These are phyloP conservation scores for Ctenosaura bakeri DNA, from an alignment of 2,797 vertebrate genomes.

Conservation along the genomic window DNA sequence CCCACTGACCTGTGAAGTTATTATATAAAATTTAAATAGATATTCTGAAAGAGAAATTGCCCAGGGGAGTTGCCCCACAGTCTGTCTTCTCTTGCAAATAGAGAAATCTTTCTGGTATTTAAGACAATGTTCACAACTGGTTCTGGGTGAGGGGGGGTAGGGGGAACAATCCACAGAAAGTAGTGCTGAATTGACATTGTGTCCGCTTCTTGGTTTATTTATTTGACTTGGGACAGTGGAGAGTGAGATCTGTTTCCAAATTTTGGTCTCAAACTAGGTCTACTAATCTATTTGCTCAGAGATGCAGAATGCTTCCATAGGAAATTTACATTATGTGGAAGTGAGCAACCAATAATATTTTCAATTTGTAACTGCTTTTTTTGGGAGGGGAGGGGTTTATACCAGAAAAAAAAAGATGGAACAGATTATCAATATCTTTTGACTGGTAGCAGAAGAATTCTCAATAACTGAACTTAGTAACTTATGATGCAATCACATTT, in stretches of 20 bases:
- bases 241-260: background rate
- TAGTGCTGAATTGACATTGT: background rate
- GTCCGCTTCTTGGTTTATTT: background rate
- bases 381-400: no score
- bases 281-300: rapidly evolving
- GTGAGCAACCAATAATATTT: background rate
- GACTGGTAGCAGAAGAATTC: background rate
- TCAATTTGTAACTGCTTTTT: background rate
- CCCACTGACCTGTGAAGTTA: background rate
- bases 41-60: background rate
- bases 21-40: background rate
- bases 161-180: background rate
- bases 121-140: background rate
- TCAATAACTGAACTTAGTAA: background rate
- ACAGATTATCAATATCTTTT: no score
- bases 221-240: background rate
- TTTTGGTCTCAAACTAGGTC: background rate
- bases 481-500: constrained; percentile 14
- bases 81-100: background rate
- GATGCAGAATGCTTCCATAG: background rate
- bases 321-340: background rate
- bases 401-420: no score
- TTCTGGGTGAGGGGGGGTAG: background rate
- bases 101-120: no score
- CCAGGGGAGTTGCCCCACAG: background rate